These are phyloP conservation scores for Micromesistius poutassou DNA, from an alignment of 2,797 vertebrate genomes.

Conservation along the genomic window DNA sequence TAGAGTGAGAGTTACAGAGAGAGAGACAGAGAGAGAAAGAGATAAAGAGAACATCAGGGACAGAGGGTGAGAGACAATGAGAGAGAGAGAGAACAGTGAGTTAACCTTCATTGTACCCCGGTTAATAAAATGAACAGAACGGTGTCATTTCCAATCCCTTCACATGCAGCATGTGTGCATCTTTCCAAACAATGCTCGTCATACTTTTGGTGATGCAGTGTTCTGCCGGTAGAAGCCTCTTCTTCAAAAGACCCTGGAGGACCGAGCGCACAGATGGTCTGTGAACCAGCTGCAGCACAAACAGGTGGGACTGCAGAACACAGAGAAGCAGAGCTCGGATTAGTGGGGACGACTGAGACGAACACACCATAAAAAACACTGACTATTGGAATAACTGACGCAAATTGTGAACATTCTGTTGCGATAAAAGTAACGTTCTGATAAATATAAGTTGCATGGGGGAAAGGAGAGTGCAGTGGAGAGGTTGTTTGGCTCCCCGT, in stretches of 20 bases:
- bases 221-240: conserved; percentile 94
- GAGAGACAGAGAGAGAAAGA: conserved; percentile 12
- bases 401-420: neutral
- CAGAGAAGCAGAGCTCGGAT: conserved; percentile 27
- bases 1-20: too few relatives aligned
- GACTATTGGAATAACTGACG: neutral
- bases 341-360: conserved; percentile 9
- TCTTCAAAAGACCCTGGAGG: conserved; percentile 95
- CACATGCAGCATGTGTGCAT: conserved; percentile 21
- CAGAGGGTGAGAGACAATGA: neutral
- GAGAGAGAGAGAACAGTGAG: neutral
- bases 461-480: too few relatives aligned
- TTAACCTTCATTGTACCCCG: conserved; percentile 16
- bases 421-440: too few relatives aligned
- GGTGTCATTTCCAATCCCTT: neutral
- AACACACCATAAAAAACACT: neutral
- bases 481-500: neutral
- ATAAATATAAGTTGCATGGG: too few relatives aligned
- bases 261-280: conserved; percentile 94
- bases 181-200: conserved; percentile 7
- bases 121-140: neutral
- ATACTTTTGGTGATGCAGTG: conserved; percentile 97
- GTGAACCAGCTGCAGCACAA: conserved; percentile 97
- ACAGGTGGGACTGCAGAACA: conserved; percentile 89
- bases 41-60: neutral